These are phyloP conservation scores for Bradypodion pumilum DNA, from an alignment of 2,797 vertebrate genomes.

Conservation along the genomic window DNA sequence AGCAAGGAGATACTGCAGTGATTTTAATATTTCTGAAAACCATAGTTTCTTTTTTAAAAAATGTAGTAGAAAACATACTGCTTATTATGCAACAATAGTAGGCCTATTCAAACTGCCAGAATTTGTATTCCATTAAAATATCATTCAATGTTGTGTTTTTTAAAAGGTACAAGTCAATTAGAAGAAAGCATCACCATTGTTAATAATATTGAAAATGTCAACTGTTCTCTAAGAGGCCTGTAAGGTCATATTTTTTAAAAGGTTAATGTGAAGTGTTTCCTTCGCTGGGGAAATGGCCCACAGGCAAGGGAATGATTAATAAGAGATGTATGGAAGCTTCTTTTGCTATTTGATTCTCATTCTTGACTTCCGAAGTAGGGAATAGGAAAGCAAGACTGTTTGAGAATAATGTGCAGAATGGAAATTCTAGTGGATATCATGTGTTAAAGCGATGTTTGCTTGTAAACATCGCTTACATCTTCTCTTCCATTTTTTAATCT, in stretches of 20 bases:
- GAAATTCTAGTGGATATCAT: not conserved
- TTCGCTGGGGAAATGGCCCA: not conserved
- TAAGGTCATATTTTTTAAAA: slow-evolving; percentile 25
- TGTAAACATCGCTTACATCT: not conserved
- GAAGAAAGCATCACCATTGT: slow-evolving; percentile 28
- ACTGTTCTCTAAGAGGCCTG: not conserved
- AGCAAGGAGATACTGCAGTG: not conserved
- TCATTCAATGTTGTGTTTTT: not conserved
- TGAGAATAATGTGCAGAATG: not conserved
- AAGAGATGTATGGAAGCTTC: fast-evolving
- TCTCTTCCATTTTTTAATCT: too few relatives aligned
- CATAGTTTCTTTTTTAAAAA: slow-evolving; percentile 25
- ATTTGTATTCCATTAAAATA: slow-evolving; percentile 18
- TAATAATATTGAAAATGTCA: slow-evolving; percentile 29
- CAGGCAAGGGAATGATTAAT: not conserved
- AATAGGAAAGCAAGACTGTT: not conserved
- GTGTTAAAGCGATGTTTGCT: not conserved
- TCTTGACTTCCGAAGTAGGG: not conserved
- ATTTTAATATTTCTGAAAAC: slow-evolving; percentile 32
- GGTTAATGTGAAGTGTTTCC: not conserved
- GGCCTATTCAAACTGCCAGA: slow-evolving; percentile 19
- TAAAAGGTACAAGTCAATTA: not conserved
- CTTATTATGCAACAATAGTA: not conserved
- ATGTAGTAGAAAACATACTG: slow-evolving; percentile 14
- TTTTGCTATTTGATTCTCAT: not conserved